These are phyloP conservation scores for Drosophila lacertosa DNA, from an alignment of 1,140 invertebrate species.

Conservation along the genomic window DNA sequence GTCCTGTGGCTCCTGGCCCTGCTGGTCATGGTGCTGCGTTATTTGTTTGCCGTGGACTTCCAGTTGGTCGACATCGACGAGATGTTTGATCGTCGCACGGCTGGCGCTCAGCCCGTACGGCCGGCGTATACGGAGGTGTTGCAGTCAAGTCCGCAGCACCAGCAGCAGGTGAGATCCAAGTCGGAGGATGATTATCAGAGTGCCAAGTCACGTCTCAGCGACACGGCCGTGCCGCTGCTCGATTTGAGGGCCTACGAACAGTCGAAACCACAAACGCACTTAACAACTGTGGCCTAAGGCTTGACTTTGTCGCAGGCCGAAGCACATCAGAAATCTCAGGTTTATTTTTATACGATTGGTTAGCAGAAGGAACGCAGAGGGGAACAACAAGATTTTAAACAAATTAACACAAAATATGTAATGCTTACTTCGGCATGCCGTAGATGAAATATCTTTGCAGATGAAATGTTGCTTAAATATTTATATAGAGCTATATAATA, in stretches of 20 bases:
- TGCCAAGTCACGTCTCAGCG: slow-evolving; percentile 74
- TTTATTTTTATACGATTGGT: slow-evolving; percentile 66
- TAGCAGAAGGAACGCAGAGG: neutral
- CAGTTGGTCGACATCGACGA: slow-evolving; percentile 77
- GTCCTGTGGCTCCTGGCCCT: slow-evolving; percentile 68
- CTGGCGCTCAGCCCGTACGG: slow-evolving; percentile 26
- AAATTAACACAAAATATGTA: neutral
- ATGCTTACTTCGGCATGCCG: neutral
- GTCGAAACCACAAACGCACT: slow-evolving; percentile 30
- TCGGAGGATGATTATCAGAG: slow-evolving; percentile 80
- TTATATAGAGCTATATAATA: neutral
- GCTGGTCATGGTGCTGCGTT: slow-evolving; percentile 72
- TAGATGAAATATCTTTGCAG: slow-evolving; percentile 1
- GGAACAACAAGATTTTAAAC: neutral
- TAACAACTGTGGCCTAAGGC: slow-evolving; percentile 44
- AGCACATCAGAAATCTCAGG: slow-evolving; percentile 63
- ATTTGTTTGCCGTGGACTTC: slow-evolving; percentile 75
- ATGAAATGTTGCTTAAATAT: neutral
- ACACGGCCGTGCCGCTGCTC: slow-evolving; percentile 67
- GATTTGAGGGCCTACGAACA: slow-evolving; percentile 34
- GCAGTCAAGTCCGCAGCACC: slow-evolving; percentile 53
- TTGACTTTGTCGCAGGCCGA: neutral
- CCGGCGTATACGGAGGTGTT: slow-evolving; percentile 55
- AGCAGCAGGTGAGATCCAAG: slow-evolving; percentile 40
- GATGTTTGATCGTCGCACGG: slow-evolving; percentile 54